Evolutionary conservation across 2,113 vertebrate genomes (phyloP), one percentile per base, ranked within the genome.

Genomic region (Ovibos moschatus): DNA sequence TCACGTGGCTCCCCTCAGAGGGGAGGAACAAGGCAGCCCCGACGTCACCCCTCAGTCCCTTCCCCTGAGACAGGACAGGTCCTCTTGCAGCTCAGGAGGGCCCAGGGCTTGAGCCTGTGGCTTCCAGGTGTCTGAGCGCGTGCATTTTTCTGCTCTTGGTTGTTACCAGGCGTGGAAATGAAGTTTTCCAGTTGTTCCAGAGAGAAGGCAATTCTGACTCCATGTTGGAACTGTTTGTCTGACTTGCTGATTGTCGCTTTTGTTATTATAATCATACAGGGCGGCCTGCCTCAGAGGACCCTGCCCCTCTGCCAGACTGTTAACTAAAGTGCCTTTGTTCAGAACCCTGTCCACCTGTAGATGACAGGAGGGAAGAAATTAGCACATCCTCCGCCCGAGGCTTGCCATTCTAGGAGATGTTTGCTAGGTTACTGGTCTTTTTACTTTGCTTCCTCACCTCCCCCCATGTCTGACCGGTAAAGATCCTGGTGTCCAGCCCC

Each of bases 181-280:
- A 94, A 94, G 96, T 43, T 89, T 60, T 25, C 96, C 96, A 93
- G n/a, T 40, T 71, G 67, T 71, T 71, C n/a, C 9, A 23, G n/a
- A 71, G 64, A 36, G 19, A n/a, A 67, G 67, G 23, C n/a, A 71
- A 23, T 36, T 40, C 19, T 40, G 67, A 23, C n/a, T 71, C n/a
- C 67, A 12, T 6, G 67, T 6, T 71, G 67, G n/a, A 40, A 23
- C n/a, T 6, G 67, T 40, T 67, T 21, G 17, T 71, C 40, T 23
- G 67, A 40, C 67, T 40, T 23, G 10, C 19, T 40, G 67, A 23
- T 40, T 10, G 0, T 71, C 0, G 19, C n/a, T 36, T 71, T 71
- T 71, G n/a, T 71, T 40, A 23, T 40, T 23, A 13, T 23, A 40
- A 40, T 71, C n/a, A 3, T 12, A 40, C 67, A 6, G n/a, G 23